phyloP scores from a whole-genome alignment of 2,113 vertebrate species.

The Miniopterus natalensis region DNA sequence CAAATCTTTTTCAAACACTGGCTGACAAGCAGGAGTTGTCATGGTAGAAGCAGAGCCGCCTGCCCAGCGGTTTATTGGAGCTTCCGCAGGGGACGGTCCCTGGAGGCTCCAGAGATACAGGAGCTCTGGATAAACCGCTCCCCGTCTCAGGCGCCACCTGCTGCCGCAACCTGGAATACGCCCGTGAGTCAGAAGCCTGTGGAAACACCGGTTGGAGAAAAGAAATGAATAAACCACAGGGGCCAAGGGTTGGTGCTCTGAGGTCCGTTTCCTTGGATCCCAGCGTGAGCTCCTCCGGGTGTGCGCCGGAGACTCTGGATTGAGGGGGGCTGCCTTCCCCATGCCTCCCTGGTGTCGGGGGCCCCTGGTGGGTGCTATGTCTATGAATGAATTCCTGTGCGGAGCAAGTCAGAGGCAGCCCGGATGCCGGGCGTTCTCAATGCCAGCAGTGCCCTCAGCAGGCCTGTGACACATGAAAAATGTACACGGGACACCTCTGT shows the following conservation, averaged over 20 bases:
- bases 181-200: not conserved
- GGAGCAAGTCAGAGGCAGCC: not conserved
- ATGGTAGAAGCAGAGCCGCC: not conserved
- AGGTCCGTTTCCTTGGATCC: not conserved
- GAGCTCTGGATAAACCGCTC: fast-evolving
- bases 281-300: fast-evolving
- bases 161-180: not conserved
- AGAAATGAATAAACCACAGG: not conserved
- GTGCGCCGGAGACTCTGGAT: fast-evolving
- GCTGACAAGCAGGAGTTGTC: not conserved
- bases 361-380: not conserved
- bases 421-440: fast-evolving
- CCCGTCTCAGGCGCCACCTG: not conserved
- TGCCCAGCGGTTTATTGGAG: no score
- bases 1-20: not conserved
- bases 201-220: not conserved
- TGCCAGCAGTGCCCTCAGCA: fast-evolving
- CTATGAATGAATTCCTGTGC: fast-evolving
- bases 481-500: fast-evolving
- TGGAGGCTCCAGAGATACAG: not conserved
- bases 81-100: fast-evolving
- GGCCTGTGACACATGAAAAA: fast-evolving
- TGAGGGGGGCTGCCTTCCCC: fast-evolving
- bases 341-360: fast-evolving
- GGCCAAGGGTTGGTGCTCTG: fast-evolving